Base-by-base conservation (phyloP, 1,140 invertebrate genomes). In the Venustaconcha ellipsiformis region DNA sequence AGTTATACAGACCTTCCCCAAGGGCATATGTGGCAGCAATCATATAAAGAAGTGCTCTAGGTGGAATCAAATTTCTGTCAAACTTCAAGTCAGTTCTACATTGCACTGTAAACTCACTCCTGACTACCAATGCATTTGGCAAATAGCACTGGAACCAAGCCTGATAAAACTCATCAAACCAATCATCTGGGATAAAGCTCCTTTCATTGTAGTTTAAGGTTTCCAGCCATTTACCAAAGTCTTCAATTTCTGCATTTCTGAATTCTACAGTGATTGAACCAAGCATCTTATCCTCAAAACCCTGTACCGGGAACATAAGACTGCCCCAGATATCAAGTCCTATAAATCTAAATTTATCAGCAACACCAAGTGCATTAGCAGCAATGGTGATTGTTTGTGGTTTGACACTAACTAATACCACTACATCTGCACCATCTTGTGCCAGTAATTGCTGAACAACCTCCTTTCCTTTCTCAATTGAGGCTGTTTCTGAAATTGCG, bases 201-300 rank as follows among this genome's bases (percentile, higher is more conserved):
- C 85, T 85, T 14, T 87, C 85, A 17, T 72, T 78, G 17, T 86
- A 82, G 0, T 76, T 84, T 48, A 90, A 55, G 37, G 37, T 48
- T 12, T 80, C 79, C 17, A 89, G 69, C 74, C 85, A 89, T 4
- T 82, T 73, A 14, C 74, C 77, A 68, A 89, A 89, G 17, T 78
- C 79, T 48, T 77, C 92, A 86, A 94, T 85, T 4, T 90, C 89
- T 57, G 80, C 75, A 64, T 67, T 82, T 67, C 85, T 76, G 0
- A 95, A 87, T 80, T 94, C 93, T 11, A 95, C 93, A 0, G 94
- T 95, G 64, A 95, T 94, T 1, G 94, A 93, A 0, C 94, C 94
- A 48, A 48, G 37, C 37, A 48, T 48, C 37, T 94, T 92, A 2
- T 93, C 92, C 82, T 95, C 94, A 12, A 94, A 81, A 0, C 92